Percentiles rank a stretch among this genome's conserved stretches.
These are phyloP conservation scores for Chirona hameri DNA, from an alignment of 2,888 invertebrate genomes.

Conservation along the genomic window DNA sequence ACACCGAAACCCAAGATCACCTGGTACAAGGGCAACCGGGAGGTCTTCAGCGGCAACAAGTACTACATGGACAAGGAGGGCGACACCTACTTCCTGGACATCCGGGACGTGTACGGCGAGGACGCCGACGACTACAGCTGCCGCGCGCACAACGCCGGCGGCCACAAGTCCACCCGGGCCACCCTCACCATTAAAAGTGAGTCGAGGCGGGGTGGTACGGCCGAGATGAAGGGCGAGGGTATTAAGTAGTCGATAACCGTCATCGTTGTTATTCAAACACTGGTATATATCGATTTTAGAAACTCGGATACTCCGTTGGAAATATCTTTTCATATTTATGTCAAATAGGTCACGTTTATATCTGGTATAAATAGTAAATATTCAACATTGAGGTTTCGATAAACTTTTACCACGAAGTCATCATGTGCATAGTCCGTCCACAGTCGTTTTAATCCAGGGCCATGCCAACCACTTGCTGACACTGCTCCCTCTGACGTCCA, in stretches of 20 bases:
- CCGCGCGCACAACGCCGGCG: constrained; percentile 90
- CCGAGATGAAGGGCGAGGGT: no score
- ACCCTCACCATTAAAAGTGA: constrained; percentile 94
- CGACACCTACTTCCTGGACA: constrained; percentile 73
- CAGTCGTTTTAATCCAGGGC: no score
- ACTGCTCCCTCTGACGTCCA: constrained; percentile 40
- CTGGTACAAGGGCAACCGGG: constrained; percentile 98
- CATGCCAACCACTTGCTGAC: background rate
- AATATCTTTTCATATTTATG: no score
- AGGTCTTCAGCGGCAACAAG: constrained; percentile 85
- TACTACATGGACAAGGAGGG: constrained; percentile 91
- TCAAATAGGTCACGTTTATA: no score
- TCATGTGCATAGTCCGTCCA: no score
- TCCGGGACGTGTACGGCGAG: constrained; percentile 92
- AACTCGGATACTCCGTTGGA: no score
- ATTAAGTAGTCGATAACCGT: no score
- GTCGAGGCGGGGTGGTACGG: constrained; percentile 46
- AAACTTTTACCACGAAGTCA: no score
- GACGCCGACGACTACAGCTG: constrained; percentile 98
- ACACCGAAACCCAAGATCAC: constrained; percentile 82
- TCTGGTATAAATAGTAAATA: no score
- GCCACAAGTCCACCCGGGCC: constrained; percentile 91
- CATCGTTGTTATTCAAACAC: no score
- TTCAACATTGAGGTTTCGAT: no score
- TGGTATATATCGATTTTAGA: no score